Conservation (phyloP, 2,113 vertebrate genomes). For the Paralichthys olivaceus region DNA sequence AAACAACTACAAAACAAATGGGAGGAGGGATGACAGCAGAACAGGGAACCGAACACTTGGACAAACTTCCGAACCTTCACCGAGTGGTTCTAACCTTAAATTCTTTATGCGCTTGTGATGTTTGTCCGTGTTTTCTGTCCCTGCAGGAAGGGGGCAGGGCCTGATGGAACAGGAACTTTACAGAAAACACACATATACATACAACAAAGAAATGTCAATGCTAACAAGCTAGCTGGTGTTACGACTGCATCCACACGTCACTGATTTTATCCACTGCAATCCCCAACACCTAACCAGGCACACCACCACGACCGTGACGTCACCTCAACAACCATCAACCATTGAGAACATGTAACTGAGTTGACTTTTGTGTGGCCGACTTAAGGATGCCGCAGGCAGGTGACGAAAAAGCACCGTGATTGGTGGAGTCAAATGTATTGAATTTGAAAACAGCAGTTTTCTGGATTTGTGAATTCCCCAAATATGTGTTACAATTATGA, state of each 20-base stretch:
- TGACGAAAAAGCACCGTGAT: not conserved
- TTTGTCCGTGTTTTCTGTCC: conserved; percentile 35
- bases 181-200: conserved; percentile 49
- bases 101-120: not conserved
- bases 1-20: conserved; percentile 66
- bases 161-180: conserved; percentile 35
- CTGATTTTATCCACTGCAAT: not conserved
- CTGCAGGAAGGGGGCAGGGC: conserved; percentile 3
- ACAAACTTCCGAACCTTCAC: conserved; percentile 8
- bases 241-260: conserved; percentile 32
- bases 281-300: not conserved
- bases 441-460: conserved; percentile 10
- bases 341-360: not conserved
- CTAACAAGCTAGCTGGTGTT: conserved; percentile 70
- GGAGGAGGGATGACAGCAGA: conserved; percentile 51
- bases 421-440: conserved; percentile 13
- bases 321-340: conserved; percentile 31
- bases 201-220: conserved; percentile 34
- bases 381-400: not conserved
- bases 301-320: not conserved
- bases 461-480: not conserved
- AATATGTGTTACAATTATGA: too few relatives aligned
- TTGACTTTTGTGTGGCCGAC: not conserved
- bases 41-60: conserved; percentile 3
- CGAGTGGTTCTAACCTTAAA: not conserved